Base-by-base conservation (phyloP, 2,797 vertebrate species). In the Dicrostonyx torquatus region DNA sequence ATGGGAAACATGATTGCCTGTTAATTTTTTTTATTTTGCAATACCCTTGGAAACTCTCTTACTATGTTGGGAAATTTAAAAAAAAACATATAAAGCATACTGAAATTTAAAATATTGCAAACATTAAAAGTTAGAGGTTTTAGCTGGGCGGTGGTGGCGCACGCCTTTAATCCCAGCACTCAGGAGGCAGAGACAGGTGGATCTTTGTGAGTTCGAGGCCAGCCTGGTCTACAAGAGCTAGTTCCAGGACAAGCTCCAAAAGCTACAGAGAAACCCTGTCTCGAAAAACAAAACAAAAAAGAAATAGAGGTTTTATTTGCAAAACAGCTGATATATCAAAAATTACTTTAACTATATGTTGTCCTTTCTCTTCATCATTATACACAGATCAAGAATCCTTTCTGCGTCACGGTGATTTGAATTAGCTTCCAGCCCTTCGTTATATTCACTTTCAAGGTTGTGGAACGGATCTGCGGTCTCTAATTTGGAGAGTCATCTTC, bases 21-120 rank as follows among this genome's bases (percentile, higher is more conserved):
- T 40, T 45, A 18, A 80, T n/a, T 50, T 82, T 66, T 53, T 55
- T 50, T 50, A 50, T 50, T 76, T 94, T 87, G 17, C 78, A 76
- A 70, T 79, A 87, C 87, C 34, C 50, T 66, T 80, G 34, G 78
- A 78, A 84, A 62, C 1, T n/a, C 17, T 62, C 9, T 83, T 68
- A 68, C 34, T 78, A 18, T 89, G 37, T 85, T 82, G 8, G 34
- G 2, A 89, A 85, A n/a, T 82, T 73, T 64, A 84, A 40, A 48
- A 48, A 14, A 11, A 43, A 11, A n/a, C n/a, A 76, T 64, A 62
- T 75, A 70, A 82, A 37, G 12, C 31, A 48, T 15, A 60, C 0
- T 50, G 40, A 90, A 89, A 90, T 85, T 90, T 85, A 80, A 91
- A 95, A 87, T 45, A 93, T 75, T 70, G 78, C 66, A 89, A 93